These are phyloP conservation scores for Dendropsophus ebraccatus DNA, from an alignment of 2,113 vertebrate species.

Conservation along the genomic window DNA sequence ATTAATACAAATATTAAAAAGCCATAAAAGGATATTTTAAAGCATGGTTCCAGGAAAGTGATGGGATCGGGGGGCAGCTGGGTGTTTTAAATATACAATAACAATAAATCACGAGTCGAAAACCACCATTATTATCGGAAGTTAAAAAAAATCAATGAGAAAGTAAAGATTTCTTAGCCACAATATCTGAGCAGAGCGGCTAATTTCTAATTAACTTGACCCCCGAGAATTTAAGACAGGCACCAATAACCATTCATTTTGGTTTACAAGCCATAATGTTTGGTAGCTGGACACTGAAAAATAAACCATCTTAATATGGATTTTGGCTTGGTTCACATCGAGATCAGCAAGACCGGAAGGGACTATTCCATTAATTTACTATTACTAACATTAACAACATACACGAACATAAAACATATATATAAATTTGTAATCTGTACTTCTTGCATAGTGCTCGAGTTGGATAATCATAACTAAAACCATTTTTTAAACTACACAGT, in stretches of 20 bases:
- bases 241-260: conserved; percentile 5
- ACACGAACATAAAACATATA: too few species aligned
- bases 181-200: conserved; percentile 31
- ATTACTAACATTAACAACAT: not conserved
- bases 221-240: conserved; percentile 13
- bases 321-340: not conserved
- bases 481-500: too few species aligned
- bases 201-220: conserved; percentile 42
- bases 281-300: conserved; percentile 6
- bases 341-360: not conserved
- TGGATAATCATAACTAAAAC: too few species aligned
- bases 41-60: conserved; percentile 11
- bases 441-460: not conserved
- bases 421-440: not conserved
- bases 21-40: conserved; percentile 9
- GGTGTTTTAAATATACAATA: conserved; percentile 29
- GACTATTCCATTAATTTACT: not conserved
- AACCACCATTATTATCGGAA: conserved; percentile 22
- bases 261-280: conserved; percentile 25
- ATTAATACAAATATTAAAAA: conserved; percentile 6
- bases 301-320: not conserved
- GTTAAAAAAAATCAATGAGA: conserved; percentile 23
- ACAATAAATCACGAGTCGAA: conserved; percentile 22
- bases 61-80: conserved; percentile 1
- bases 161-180: conserved; percentile 38